These are phyloP conservation scores for Scaptomyza graminum DNA, from an alignment of 1,140 invertebrate genomes.

Conservation along the genomic window DNA sequence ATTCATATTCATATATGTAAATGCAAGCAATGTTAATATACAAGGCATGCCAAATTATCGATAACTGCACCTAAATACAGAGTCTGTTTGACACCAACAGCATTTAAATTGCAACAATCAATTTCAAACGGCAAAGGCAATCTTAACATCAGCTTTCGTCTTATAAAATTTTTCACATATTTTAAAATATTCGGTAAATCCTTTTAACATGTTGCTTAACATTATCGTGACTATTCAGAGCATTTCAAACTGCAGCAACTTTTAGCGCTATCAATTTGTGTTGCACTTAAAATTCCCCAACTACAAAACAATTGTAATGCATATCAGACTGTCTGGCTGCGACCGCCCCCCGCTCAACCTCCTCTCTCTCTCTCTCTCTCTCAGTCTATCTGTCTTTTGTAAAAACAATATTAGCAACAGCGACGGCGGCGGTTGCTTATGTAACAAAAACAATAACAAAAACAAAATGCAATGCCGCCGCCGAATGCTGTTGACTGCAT, in stretches of 20 bases:
- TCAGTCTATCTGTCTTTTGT: slow-evolving; percentile 25
- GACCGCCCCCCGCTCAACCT: neutral
- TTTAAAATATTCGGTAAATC: no score
- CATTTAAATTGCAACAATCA: neutral
- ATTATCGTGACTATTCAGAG: neutral
- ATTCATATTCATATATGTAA: neutral
- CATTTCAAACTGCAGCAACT: slow-evolving; percentile 7
- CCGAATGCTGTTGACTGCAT: slow-evolving; percentile 13
- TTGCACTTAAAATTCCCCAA: slow-evolving; percentile 25
- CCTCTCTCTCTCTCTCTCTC: neutral
- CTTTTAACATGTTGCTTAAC: no score
- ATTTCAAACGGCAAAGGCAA: neutral
- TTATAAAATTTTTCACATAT: no score
- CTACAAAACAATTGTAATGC: slow-evolving; percentile 60
- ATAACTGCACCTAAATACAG: neutral
- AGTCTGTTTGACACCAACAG: neutral
- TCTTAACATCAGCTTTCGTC: neutral
- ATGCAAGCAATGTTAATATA: neutral
- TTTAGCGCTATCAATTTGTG: slow-evolving; percentile 17
- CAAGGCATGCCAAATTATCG: neutral
- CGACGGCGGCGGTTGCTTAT: slow-evolving; percentile 39
- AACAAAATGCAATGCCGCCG: slow-evolving; percentile 29
- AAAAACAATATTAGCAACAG: slow-evolving; percentile 5
- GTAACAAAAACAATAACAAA: slow-evolving; percentile 33
- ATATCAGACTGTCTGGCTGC: slow-evolving; percentile 54